Base-by-base conservation (phyloP, 2,797 vertebrate genomes). In the Steatocranus sp. region DNA sequence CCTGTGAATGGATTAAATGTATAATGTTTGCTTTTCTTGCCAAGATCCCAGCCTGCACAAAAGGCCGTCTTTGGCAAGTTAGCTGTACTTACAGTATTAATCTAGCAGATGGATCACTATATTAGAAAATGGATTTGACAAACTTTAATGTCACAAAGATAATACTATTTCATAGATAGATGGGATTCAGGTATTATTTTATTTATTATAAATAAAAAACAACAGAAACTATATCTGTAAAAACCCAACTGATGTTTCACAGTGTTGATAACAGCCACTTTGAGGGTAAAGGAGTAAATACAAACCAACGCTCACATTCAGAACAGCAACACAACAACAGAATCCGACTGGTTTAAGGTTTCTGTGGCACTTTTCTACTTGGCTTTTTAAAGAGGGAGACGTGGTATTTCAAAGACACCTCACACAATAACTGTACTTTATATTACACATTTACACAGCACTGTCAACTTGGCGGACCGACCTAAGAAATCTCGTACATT, bases 251-350 rank as follows among this genome's bases (percentile, higher is more conserved):
- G 83, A 88, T 88, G 86, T 91, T 95, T 96, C 96, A 96, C 96
- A 96, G 96, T 96, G 96, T 94, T 94, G 87, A 92, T 94, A 92
- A 95, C 90, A 91, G 94, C 93, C 91, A 94, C 88, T 93, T 93
- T 87, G 90, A 93, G 90, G 87, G 87, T 91, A 89, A 85, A 94
- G 84, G 88, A 92, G 88, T 88, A 90, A 92, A 89, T 90, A 93
- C 91, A 89, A 91, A 91, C 49, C 87, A 81, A 92, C 85, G 90
- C 90, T 92, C 87, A 96, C 94, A 95, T 92, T 94, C 93, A 94
- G 88, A 93, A 95, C 93, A 94, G 89, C 85, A 90, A 93, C 91
- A 95, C 90, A 86, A 93, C 87, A 77, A 94, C 92, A 94, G 91
- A 95, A 91, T 90, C 91, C 91, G 34, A 91, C 87, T n/a, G 81